Conservation (phyloP, 1,140 invertebrate genomes). For the Schlechtendalia chinensis region DNA sequence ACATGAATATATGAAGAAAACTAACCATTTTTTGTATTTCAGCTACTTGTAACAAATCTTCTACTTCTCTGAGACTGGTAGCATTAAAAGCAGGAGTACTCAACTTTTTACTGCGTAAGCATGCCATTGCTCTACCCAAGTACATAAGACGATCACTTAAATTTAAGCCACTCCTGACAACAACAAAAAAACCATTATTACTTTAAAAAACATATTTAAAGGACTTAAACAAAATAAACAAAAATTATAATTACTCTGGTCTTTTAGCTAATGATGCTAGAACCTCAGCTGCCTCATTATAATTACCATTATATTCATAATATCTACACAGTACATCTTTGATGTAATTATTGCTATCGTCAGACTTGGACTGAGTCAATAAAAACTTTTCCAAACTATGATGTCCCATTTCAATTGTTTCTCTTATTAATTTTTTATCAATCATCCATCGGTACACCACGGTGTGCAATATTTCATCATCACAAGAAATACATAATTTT, state of each 20-base stretch:
- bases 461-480: slow-evolving; percentile 86
- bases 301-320: slow-evolving; percentile 89
- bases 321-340: slow-evolving; percentile 93
- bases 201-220: not conserved
- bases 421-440: slow-evolving; percentile 70
- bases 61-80: slow-evolving; percentile 47
- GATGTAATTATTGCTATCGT: slow-evolving; percentile 57
- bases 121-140: slow-evolving; percentile 41
- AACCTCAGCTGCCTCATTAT: slow-evolving; percentile 88
- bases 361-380: slow-evolving; percentile 51
- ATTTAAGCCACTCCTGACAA: slow-evolving; percentile 21
- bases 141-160: slow-evolving; percentile 42
- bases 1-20: not conserved
- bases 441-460: slow-evolving; percentile 93
- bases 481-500: slow-evolving; percentile 51
- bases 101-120: slow-evolving; percentile 39
- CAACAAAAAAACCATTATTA: not conserved
- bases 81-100: slow-evolving; percentile 40
- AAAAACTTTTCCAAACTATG: slow-evolving; percentile 64
- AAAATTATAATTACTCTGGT: slow-evolving; percentile 68
- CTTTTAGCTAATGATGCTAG: slow-evolving; percentile 82
- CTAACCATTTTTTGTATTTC: slow-evolving; percentile 69
- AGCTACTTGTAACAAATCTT: slow-evolving; percentile 59
- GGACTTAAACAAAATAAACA: not conserved
- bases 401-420: slow-evolving; percentile 74